Base-by-base conservation (phyloP, 2,797 vertebrate genomes). In the Myotis pilosus region DNA sequence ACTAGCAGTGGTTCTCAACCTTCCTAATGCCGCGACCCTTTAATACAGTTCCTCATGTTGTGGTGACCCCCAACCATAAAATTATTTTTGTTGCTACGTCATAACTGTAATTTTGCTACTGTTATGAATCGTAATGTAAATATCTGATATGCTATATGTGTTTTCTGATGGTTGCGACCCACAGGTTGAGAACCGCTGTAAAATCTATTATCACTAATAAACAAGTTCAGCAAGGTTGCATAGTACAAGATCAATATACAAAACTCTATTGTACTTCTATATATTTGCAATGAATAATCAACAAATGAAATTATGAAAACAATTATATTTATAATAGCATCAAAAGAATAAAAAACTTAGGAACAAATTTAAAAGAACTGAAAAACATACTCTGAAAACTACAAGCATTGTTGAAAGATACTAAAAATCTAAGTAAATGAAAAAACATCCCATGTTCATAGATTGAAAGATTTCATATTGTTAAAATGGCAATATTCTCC, bases 251-350 rank as follows among this genome's bases (percentile, higher is more conserved):
- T 69, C 23, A 84, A 87, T 75, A 89, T 75, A 60, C 4, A 89
- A 93, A 95, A 91, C 51, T 86, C 51, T 71, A 79, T 22, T 92
- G 7, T 44, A 69, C 84, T 68, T 86, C 49, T 66, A 55, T 86
- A 92, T 16, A 90, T 22, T 62, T 78, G 3, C 33, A 95, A 88
- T 33, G 17, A 91, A 94, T 28, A 64, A 79, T 57, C 33, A 53
- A 91, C 47, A 91, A 91, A 49, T 71, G 9, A 47, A 57, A 89
- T 82, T 89, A 86, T 55, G 16, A 53, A 84, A 79, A 60, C 22
- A 79, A 22, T 51, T 91, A n/a, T 13, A 89, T 83, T 25, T 57
- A 57, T 25, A 57, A 57, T 11, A 57, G 23, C 55, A 57, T 57
- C 22, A 57, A 57, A 57, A 57, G 19, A 20, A 3, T 57, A 57